phyloP scores from a whole-genome alignment of 2,113 vertebrate species.

The Callocephalon fimbriatum region DNA sequence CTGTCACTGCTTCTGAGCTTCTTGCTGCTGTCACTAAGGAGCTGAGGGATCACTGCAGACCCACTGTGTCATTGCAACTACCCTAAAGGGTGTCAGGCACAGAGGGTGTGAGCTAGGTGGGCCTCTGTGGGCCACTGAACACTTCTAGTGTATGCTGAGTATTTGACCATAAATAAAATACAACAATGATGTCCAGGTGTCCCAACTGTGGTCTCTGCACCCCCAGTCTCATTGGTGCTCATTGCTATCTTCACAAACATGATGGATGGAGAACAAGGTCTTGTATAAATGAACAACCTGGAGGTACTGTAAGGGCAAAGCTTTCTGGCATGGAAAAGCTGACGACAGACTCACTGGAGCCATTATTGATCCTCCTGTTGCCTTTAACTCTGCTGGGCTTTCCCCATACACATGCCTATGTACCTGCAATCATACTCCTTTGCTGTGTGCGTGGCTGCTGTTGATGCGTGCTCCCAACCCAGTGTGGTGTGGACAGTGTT shows the following conservation, averaged over 20 bases:
- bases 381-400: background rate
- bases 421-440: background rate
- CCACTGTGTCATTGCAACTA: accelerated
- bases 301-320: background rate
- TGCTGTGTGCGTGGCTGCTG: accelerated
- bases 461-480: background rate
- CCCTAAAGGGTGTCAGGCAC: background rate
- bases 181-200: accelerated
- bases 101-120: no score
- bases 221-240: accelerated
- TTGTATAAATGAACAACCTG: background rate
- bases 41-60: background rate
- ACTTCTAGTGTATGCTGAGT: background rate
- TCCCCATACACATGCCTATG: accelerated
- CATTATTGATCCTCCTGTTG: background rate
- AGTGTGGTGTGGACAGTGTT: accelerated
- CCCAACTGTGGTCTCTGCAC: background rate
- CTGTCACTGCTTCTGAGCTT: background rate
- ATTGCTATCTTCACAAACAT: accelerated
- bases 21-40: background rate
- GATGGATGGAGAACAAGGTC: background rate
- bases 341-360: background rate
- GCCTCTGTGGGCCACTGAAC: background rate
- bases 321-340: background rate
- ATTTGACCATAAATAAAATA: background rate